Conservation (phyloP, 2,888 invertebrate genomes). For the Plagodis dolabraria region DNA sequence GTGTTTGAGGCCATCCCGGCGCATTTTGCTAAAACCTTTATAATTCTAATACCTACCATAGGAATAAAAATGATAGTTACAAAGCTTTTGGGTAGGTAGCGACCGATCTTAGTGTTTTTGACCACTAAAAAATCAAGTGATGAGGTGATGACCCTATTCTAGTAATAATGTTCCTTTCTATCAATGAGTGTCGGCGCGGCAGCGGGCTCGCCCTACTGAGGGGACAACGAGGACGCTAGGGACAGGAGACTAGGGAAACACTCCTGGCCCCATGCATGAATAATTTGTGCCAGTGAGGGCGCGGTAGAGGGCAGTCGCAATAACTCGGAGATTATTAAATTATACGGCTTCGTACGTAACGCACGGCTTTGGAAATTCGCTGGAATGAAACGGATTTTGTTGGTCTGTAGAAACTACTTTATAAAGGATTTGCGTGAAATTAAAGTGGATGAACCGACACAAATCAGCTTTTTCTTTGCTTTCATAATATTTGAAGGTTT, state of each 20-base stretch:
- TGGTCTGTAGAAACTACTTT: slow-evolving; percentile 22
- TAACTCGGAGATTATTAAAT: slow-evolving; percentile 80
- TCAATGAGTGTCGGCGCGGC: slow-evolving; percentile 55
- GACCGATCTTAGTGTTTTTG: background rate
- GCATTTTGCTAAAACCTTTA: no score
- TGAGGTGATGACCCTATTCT: slow-evolving; percentile 1
- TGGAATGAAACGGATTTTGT: slow-evolving; percentile 33
- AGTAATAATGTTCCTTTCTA: slow-evolving; percentile 50
- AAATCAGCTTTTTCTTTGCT: background rate
- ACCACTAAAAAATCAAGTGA: background rate
- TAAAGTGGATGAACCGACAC: slow-evolving; percentile 14
- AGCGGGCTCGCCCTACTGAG: slow-evolving; percentile 55
- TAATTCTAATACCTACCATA: no score
- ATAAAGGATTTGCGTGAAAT: slow-evolving; percentile 25
- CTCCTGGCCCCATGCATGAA: slow-evolving; percentile 72
- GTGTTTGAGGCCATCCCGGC: no score
- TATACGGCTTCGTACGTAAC: slow-evolving; percentile 69
- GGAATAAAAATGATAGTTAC: no score
- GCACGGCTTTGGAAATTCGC: slow-evolving; percentile 36
- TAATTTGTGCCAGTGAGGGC: slow-evolving; percentile 66
- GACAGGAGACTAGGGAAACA: slow-evolving; percentile 59
- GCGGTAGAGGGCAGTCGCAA: slow-evolving; percentile 53
- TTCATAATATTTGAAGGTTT: no score
- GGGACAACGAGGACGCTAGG: slow-evolving; percentile 39
- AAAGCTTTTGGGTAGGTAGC: no score